Conservation (phyloP, 2,113 vertebrate genomes). For the Psilopsiagon aurifrons region DNA sequence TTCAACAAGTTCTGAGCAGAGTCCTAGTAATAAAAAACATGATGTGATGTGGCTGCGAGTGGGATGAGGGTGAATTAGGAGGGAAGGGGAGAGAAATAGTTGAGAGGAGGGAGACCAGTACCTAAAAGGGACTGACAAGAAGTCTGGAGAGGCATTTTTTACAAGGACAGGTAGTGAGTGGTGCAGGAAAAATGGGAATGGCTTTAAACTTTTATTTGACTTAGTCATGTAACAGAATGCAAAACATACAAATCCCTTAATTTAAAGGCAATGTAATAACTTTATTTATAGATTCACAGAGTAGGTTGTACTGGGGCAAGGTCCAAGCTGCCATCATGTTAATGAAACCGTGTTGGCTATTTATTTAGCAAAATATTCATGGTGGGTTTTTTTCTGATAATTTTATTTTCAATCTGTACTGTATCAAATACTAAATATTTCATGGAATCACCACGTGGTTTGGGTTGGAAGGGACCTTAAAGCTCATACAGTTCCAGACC, state of each 20-base stretch:
- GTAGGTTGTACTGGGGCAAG: neutral
- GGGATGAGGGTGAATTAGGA: neutral
- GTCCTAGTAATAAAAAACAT: neutral
- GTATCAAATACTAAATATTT: neutral
- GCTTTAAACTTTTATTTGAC: neutral
- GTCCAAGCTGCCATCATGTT: neutral
- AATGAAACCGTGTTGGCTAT: neutral
- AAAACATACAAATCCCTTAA: neutral
- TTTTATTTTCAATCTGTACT: neutral
- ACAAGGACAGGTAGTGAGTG: neutral
- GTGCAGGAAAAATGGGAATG: neutral
- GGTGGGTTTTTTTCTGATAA: fast-evolving
- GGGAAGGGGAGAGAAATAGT: neutral
- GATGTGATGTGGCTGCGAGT: neutral
- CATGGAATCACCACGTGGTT: neutral
- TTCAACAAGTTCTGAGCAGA: neutral
- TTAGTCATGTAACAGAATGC: neutral
- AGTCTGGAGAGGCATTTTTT: neutral
- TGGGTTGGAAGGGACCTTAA: neutral
- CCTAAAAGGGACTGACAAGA: neutral
- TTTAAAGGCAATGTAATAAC: neutral
- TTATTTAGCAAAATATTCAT: neutral
- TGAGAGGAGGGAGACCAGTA: neutral
- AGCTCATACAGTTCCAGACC: neutral
- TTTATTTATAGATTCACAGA: neutral